phyloP scores from a whole-genome alignment of 2,113 vertebrate species.

The Leptobrachium ailaonicum region DNA sequence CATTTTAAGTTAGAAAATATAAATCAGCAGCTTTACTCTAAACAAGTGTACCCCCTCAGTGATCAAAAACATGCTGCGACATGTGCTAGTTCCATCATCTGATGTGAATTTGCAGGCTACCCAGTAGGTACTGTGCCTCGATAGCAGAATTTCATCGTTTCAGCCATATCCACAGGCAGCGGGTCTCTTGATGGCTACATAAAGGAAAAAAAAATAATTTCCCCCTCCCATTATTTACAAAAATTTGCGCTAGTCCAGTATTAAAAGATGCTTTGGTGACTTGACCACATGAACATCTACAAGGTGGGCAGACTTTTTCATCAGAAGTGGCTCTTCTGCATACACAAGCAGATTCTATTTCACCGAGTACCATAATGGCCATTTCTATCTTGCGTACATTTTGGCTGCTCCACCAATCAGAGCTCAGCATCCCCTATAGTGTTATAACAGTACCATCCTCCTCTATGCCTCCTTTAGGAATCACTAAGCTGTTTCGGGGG shows the following conservation, averaged over 20 bases:
- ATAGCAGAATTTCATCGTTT: background rate
- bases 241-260: background rate
- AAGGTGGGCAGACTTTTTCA: background rate
- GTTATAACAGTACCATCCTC: slow-evolving; percentile 96
- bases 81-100: background rate
- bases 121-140: background rate
- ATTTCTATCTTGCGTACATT: background rate
- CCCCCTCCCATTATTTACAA: background rate
- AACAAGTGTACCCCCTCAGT: background rate
- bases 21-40: background rate
- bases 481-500: slow-evolving; percentile 88
- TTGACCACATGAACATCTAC: background rate
- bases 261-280: slow-evolving; percentile 29
- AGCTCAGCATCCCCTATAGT: slow-evolving; percentile 69
- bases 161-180: background rate
- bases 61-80: background rate
- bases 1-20: background rate
- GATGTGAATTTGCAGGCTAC: background rate
- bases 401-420: background rate
- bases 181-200: background rate
- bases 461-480: slow-evolving; percentile 88
- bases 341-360: background rate
- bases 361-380: slow-evolving; percentile 18
- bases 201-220: background rate
- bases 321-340: background rate